Conservation (phyloP, 2,797 vertebrate genomes). For the Taeniopygia guttata region DNA sequence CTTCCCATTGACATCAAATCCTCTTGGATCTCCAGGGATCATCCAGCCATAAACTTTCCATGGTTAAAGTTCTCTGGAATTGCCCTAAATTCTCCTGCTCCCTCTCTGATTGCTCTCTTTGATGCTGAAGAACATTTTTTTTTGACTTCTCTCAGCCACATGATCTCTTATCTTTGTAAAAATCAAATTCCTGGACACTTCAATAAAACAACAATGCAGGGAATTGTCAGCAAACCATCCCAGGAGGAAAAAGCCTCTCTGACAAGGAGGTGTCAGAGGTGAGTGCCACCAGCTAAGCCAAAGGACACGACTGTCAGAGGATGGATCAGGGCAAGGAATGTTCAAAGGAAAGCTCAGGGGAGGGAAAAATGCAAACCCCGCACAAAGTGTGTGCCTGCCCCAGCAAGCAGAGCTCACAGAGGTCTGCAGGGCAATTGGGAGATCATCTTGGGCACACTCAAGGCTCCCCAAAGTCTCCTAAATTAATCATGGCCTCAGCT, state of each 20-base stretch:
- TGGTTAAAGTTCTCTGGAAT: accelerated
- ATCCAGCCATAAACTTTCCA: not conserved
- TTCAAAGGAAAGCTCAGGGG: constrained; percentile 5
- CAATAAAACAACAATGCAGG: not conserved
- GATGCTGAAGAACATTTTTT: not conserved
- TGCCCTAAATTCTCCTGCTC: not conserved
- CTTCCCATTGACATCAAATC: accelerated
- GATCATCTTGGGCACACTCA: not conserved
- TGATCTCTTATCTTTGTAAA: not conserved
- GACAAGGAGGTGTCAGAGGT: not conserved
- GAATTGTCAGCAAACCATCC: not conserved
- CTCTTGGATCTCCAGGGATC: not conserved
- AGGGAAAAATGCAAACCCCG: constrained; percentile 35
- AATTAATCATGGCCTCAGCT: not conserved
- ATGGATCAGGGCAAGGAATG: not conserved
- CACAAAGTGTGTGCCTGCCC: not conserved
- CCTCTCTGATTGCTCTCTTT: not conserved
- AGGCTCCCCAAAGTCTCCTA: not conserved
- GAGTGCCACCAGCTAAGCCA: constrained; percentile 32
- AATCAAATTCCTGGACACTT: not conserved
- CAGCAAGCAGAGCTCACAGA: not conserved
- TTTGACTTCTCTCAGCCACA: not conserved
- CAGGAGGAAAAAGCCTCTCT: not conserved
- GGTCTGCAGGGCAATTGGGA: not conserved
- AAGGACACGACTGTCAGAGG: constrained; percentile 25